Evolutionary conservation across 2,797 vertebrate species (phyloP), one percentile per base, ranked within the genome.

Genomic region (Naso thynnoides): DNA sequence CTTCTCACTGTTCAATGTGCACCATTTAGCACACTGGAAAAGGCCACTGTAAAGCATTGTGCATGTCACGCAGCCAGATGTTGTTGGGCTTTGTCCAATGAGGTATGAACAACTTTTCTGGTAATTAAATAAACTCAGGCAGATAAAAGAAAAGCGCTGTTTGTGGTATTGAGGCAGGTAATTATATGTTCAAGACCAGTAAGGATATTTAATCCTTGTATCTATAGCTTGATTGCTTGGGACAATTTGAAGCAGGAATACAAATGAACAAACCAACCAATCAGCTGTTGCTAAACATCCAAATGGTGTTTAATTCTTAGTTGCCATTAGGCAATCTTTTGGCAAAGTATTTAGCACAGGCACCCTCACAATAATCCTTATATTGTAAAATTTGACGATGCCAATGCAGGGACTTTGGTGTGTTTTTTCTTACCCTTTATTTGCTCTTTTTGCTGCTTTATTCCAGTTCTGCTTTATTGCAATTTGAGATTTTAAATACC

Each of bases 221-320:
- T 59, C 48, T 5, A 38, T 27, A 38, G 42, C 27, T 42, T 54
- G 56, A 69, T 70, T 26, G 67, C 76, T 50, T n/a, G 23, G 39
- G 18, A 33, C 2, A 6, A 6, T 50, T 67, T 56, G 41, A 39
- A 68, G 69, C 16, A 41, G 5, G 16, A n/a, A 52, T 2, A 41
- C 0, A 0, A 44, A 48, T 48, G 24, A 13, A 36, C 3, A 54
- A 47, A 24, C 24, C 48, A 39, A 33, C 50, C 42, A 60, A 47
- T 41, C 5, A 38, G 47, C 38, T 68, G 23, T 33, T n/a, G 9
- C 5, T 62, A 62, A 55, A 58, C 33, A 39, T 21, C 55, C n/a
- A 58, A 44, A 62, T 41, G 21, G 24, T 24, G 31, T 49, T n/a
- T 27, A 56, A 70, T 15, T 5, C 1, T 59, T 18, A 31, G 49